phyloP scores from a whole-genome alignment of 2,113 vertebrate species.

The Dolichallabes microphthalmus region DNA sequence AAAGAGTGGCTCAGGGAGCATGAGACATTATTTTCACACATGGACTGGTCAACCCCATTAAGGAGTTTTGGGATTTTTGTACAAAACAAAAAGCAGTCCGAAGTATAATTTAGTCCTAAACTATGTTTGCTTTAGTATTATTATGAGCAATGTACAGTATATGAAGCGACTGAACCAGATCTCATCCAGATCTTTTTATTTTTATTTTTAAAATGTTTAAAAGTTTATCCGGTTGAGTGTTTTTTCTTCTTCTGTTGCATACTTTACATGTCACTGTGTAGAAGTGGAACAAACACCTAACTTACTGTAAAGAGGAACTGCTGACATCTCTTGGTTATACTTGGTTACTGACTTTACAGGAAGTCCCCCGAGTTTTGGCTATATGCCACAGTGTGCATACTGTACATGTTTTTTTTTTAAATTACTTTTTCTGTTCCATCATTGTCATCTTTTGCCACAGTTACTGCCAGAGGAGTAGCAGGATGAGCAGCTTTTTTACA shows the following conservation, averaged over 20 bases:
- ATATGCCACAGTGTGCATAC: background rate
- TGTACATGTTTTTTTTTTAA: background rate
- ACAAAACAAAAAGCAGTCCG: too few species aligned
- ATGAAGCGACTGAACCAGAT: background rate
- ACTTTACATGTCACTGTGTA: background rate
- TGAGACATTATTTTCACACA: too few species aligned
- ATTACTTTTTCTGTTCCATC: background rate
- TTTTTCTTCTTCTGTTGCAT: background rate
- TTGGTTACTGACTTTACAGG: slow-evolving; percentile 5
- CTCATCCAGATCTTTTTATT: background rate
- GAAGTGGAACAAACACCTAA: background rate
- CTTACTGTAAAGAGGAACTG: background rate
- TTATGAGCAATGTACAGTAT: background rate
- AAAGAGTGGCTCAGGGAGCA: too few species aligned
- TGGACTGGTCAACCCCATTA: too few species aligned
- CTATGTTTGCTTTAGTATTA: background rate
- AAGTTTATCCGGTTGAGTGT: background rate
- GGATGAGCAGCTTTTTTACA: background rate
- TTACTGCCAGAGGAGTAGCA: background rate
- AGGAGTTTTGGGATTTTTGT: too few species aligned
- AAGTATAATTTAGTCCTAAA: too few species aligned
- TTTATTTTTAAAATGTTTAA: background rate
- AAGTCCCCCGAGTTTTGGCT: background rate
- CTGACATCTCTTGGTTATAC: slow-evolving; percentile 32
- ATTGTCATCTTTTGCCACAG: slow-evolving; percentile 1